Evolutionary conservation across 1,140 invertebrate genomes (phyloP).

Genomic region (Listronotus bonariensis): DNA sequence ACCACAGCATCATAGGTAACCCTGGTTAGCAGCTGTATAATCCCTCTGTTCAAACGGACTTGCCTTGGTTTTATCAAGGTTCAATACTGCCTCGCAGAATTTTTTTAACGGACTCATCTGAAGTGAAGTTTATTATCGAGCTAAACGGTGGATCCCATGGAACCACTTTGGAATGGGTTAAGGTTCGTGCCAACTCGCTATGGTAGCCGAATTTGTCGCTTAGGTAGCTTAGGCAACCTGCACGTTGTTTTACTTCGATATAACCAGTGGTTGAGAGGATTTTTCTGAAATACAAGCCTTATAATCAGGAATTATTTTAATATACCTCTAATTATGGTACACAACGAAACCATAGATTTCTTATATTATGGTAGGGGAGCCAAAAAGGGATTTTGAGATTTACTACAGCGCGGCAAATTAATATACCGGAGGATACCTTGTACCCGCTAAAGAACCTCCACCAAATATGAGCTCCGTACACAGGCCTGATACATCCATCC

Average conservation of each 20-base stretch:
- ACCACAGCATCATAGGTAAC: constrained; percentile 86
- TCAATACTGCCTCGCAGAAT: constrained; percentile 70
- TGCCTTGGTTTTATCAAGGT: constrained; percentile 42
- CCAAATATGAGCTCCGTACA: no score
- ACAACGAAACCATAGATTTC: no score
- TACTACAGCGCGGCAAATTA: no score
- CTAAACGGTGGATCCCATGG: constrained; percentile 68
- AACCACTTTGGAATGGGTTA: constrained; percentile 78
- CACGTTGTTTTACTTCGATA: constrained; percentile 85
- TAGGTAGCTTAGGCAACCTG: constrained; percentile 84
- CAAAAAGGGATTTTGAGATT: no score
- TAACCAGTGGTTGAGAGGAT: constrained; percentile 64
- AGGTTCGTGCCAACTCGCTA: constrained; percentile 78
- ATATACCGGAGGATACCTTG: no score
- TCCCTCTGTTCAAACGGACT: constrained; percentile 53
- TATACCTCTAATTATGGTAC: no score
- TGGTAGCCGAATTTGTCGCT: constrained; percentile 88
- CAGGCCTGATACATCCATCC: no score
- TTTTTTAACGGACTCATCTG: constrained; percentile 66
- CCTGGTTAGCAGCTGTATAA: constrained; percentile 72
- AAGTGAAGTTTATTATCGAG: constrained; percentile 69
- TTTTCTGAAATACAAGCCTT: constrained; percentile 51
- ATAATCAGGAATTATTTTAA: no score
- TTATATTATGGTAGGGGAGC: no score
- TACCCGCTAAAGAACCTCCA: no score